phyloP scores from a whole-genome alignment of 1,140 invertebrate genomes.

The Tyrophagus putrescentiae region DNA sequence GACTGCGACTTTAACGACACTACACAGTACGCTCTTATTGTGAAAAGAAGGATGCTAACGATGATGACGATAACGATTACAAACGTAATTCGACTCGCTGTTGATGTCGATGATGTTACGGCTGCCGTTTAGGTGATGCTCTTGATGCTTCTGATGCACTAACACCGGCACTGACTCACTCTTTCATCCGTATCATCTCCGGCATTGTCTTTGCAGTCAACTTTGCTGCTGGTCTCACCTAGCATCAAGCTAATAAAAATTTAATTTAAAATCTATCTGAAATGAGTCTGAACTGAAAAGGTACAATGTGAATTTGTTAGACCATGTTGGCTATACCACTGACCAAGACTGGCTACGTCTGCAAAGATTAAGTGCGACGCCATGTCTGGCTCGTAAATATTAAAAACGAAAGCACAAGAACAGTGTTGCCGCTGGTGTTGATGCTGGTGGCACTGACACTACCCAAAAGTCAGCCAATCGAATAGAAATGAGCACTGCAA shows the following conservation, averaged over 20 bases:
- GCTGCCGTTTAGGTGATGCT: too few relatives aligned
- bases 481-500: too few relatives aligned
- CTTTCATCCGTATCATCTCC: too few relatives aligned
- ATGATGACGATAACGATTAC: slow-evolving; percentile 13
- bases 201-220: neutral
- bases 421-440: too few relatives aligned
- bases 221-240: neutral
- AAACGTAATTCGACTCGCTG: neutral
- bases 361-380: slow-evolving; percentile 11
- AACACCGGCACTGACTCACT: too few relatives aligned
- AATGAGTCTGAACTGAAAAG: neutral
- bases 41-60: neutral
- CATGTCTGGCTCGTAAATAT: slow-evolving; percentile 14
- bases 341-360: neutral
- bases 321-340: neutral
- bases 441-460: too few relatives aligned
- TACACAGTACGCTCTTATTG: too few relatives aligned
- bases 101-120: neutral
- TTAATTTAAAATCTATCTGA: neutral
- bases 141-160: too few relatives aligned
- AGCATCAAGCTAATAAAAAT: neutral
- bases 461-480: too few relatives aligned
- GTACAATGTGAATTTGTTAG: slow-evolving; percentile 11
- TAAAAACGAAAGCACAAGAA: neutral
- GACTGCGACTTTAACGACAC: too few relatives aligned